A percentile compares a stretch with the other conserved stretches of the same genome.
phyloP scores from a whole-genome alignment of 2,797 vertebrate genomes.

The Dicrostonyx torquatus region DNA sequence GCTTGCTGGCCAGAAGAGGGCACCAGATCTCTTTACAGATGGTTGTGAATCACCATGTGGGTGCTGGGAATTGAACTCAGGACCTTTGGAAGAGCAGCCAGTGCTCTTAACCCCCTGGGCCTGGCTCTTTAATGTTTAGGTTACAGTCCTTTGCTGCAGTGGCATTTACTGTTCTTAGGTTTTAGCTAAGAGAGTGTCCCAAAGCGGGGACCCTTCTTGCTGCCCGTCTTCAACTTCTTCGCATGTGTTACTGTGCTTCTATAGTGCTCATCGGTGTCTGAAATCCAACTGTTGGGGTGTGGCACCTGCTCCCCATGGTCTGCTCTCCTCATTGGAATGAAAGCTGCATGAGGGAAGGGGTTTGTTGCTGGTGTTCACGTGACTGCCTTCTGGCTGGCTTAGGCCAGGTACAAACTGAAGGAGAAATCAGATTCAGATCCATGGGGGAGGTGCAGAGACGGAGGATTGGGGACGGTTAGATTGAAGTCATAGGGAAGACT shows the following conservation, averaged over 20 bases:
- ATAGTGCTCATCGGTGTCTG: not conserved
- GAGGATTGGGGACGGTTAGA: not conserved
- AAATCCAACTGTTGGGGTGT: not conserved
- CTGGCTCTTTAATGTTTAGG: not conserved
- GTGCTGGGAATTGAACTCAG: no score
- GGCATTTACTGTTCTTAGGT: not conserved
- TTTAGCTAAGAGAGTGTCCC: not conserved
- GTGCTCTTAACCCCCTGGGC: no score
- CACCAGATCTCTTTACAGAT: no score
- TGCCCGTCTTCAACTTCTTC: not conserved
- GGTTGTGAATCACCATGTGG: no score
- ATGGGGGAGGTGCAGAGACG: not conserved
- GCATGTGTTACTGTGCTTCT: not conserved
- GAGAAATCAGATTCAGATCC: not conserved
- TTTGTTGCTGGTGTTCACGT: not conserved
- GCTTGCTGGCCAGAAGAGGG: no score
- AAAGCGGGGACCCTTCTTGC: not conserved
- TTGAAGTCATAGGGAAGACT: not conserved
- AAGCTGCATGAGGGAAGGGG: not conserved
- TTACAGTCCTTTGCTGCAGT: not conserved
- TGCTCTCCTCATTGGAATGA: not conserved
- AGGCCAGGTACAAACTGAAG: not conserved
- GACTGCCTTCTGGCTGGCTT: not conserved
- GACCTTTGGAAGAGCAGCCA: no score
- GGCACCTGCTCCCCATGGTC: not conserved